These are phyloP conservation scores for Sinella curviseta DNA, from an alignment of 1,140 invertebrate species.

Conservation along the genomic window DNA sequence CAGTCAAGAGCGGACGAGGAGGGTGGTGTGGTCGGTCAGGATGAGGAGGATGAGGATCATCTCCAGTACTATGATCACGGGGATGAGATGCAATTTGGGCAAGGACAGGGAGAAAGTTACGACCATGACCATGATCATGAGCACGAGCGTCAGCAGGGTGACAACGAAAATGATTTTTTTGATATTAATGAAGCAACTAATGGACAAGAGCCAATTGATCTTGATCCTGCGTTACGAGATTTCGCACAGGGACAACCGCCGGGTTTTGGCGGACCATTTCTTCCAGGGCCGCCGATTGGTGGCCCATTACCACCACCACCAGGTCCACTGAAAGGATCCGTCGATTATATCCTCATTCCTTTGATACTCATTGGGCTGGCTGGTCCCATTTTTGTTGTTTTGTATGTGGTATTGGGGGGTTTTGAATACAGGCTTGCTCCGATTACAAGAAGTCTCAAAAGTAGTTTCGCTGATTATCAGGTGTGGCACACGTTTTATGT, in stretches of 20 bases:
- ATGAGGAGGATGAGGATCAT: neutral
- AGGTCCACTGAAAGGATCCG: neutral
- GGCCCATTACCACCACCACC: neutral
- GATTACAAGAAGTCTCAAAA: neutral
- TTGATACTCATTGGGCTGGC: conserved; percentile 14
- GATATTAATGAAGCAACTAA: neutral
- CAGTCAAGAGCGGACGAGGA: neutral
- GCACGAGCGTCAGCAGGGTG: neutral
- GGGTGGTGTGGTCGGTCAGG: neutral
- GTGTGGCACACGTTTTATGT: too few species aligned
- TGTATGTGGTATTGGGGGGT: conserved; percentile 10
- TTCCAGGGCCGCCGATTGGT: neutral
- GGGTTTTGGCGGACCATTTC: neutral
- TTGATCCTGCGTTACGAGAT: neutral
- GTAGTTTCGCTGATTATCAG: neutral
- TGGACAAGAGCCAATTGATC: neutral
- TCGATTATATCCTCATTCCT: conserved; percentile 25
- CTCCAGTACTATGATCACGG: neutral
- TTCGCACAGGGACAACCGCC: neutral
- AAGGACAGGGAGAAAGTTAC: neutral
- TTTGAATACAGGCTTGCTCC: neutral
- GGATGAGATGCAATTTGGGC: neutral
- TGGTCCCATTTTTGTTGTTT: conserved; percentile 22
- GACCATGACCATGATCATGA: neutral
- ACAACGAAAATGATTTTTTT: conserved; percentile 2